Evolutionary conservation across 2,113 vertebrate species (phyloP), one percentile per base, ranked within the genome.

Genomic region (Clarias gariepinus): DNA sequence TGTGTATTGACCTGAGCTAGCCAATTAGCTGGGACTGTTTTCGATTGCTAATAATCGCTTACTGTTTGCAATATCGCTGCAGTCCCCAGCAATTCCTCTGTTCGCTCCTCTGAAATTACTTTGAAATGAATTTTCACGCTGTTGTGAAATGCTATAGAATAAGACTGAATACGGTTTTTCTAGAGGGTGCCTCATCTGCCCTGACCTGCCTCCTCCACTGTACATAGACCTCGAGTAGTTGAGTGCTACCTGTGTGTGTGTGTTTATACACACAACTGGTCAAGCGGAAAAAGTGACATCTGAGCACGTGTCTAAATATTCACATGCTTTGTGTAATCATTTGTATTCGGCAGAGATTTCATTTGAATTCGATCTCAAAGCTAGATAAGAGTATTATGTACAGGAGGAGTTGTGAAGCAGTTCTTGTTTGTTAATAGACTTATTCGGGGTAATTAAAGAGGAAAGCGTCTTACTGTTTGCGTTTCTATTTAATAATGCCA

Each of bases 401-500:
- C 91, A 87, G 90, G 88, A 90, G 92, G 90, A 82, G 86, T 93
- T 91, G 90, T 93, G 91, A 93, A 94, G 92, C 91, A 90, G 88
- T 90, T 87, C 84, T 89, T 87, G 88, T 93, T 92, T 89, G 92
- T 91, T 93, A 92, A 91, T 92, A 89, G 87, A 90, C 92, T 93
- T 92, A 93, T 93, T 94, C 89, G 86, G 89, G 93, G 92, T 94
- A 93, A 94, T 94, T 94, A 94, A 91, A 90, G 91, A 90, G 66
- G 21, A 86, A 68, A 85, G 85, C 86, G 78, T 81, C 83, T 66
- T 80, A 85, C 69, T 88, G 41, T 47, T 66, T 53, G 61, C 86
- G 79, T 84, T 86, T 89, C 87, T 88, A 77, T 88, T 68, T 86
- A 83, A 87, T 88, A 80, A 80, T 81, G 81, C 89, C 86, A 85